phyloP scores from a whole-genome alignment of 2,797 vertebrate genomes.

The Smutsia temminckii region DNA sequence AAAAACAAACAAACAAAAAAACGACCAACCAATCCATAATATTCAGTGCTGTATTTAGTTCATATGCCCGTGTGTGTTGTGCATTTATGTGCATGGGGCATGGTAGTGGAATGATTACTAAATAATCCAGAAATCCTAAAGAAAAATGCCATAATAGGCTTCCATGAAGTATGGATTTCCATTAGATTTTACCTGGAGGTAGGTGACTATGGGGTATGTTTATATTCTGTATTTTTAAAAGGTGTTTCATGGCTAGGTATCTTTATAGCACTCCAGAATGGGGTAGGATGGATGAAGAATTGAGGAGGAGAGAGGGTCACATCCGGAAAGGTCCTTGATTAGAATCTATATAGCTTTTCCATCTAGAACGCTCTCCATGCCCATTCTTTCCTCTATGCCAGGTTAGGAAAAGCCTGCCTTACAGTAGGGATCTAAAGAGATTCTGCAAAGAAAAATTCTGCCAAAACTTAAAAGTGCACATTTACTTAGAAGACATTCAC shows the following conservation, averaged over 20 bases:
- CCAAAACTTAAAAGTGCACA: background rate
- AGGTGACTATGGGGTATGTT: background rate
- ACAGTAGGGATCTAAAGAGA: background rate
- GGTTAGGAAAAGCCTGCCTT: background rate
- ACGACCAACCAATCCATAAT: background rate
- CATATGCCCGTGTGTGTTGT: background rate
- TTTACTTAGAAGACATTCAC: background rate
- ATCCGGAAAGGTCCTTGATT: background rate
- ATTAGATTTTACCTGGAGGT: background rate
- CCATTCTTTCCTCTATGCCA: background rate
- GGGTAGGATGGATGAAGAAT: background rate
- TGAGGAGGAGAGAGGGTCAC: background rate
- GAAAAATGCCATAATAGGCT: background rate
- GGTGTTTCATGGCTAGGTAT: background rate
- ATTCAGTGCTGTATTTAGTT: background rate
- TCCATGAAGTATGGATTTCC: background rate
- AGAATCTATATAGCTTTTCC: background rate
- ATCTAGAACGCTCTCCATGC: background rate
- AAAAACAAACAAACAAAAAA: background rate
- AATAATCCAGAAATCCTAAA: constrained; percentile 32
- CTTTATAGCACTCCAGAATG: background rate
- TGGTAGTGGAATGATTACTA: background rate
- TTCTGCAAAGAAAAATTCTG: background rate
- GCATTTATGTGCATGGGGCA: background rate
- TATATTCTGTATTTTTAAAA: background rate